Evolutionary conservation across 1,140 invertebrate species (phyloP), one percentile per base, ranked within the genome.

Genomic region (Hypothenemus hampei): DNA sequence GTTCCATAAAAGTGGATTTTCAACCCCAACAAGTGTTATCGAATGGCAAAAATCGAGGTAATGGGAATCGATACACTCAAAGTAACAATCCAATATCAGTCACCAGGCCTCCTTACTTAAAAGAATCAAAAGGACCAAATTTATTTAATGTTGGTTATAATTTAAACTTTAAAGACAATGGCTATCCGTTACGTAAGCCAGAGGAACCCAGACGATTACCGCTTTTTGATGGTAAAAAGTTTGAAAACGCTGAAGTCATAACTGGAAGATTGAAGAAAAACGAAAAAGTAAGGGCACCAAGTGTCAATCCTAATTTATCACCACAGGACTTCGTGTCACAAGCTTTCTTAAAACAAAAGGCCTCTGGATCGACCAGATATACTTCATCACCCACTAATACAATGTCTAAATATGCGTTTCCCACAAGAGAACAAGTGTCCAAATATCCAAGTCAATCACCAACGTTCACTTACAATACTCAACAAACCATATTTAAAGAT

Each of bases 231-330:
- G 37, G 23, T 8, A 46, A 55, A 23, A 55, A 55, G 18, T 49
- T 57, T 23, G 54, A 57, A 20, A 49, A 57, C 18, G 54, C 54
- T 15, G 54, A 57, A 43, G 43, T 57, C 6, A 57, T 57, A n/a
- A 57, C 43, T 10, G 54, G 54, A 11, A 57, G 22, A 33, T 10
- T 37, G 15, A 57, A 57, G 39, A 31, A 43, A 23, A 57, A 57
- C n/a, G 54, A 57, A 23, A 31, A 49, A 44, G 54, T 57, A 2
- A 16, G 46, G 16, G 54, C 54, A 4, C 54, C 54, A 21, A 41
- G 10, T 26, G 7, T 23, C 8, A 18, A 18, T 18, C 5, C 18
- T 7, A 21, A 36, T 36, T 10, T 24, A n/a, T 13, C 31, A 20
- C 41, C 31, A 6, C 6, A 44, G 16, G 24, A 49, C 4, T 47